Percentiles rank a stretch among this genome's conserved stretches.
These are phyloP conservation scores for Phataginus tetradactyla DNA, from an alignment of 2,797 vertebrate species.

Conservation along the genomic window DNA sequence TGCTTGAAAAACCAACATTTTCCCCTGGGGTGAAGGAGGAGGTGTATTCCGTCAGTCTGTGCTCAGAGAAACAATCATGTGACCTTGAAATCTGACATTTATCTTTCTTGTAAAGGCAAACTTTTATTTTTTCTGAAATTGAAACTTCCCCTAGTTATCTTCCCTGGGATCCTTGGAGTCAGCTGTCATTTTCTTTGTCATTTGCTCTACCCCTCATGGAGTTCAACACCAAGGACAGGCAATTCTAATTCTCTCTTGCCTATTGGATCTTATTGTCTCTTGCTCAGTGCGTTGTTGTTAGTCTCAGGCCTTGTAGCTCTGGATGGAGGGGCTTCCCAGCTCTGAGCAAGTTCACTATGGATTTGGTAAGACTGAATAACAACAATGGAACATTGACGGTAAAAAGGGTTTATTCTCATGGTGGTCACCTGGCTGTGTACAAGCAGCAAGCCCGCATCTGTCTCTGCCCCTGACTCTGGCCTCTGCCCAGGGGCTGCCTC, in stretches of 20 bases:
- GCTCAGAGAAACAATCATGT: background rate
- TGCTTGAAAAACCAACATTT: background rate
- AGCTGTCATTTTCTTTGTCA: background rate
- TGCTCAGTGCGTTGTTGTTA: background rate
- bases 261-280: background rate
- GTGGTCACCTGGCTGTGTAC: too few species aligned
- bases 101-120: background rate
- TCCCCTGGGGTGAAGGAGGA: background rate
- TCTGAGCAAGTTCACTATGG: too few species aligned
- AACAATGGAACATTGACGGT: too few species aligned
- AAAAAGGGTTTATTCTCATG: too few species aligned
- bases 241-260: background rate
- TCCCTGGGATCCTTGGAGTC: background rate
- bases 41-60: background rate
- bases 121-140: background rate
- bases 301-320: background rate
- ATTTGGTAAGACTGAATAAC: too few species aligned
- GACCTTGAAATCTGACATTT: background rate
- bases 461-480: too few species aligned
- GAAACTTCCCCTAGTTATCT: background rate
- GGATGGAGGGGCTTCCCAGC: too few species aligned
- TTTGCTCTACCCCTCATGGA: background rate
- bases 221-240: background rate
- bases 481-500: too few species aligned
- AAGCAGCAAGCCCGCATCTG: too few species aligned